A percentile compares a stretch with the other conserved stretches of the same genome.
These are phyloP conservation scores for Acanthiza pusilla DNA, from an alignment of 2,797 vertebrate genomes.

Conservation along the genomic window DNA sequence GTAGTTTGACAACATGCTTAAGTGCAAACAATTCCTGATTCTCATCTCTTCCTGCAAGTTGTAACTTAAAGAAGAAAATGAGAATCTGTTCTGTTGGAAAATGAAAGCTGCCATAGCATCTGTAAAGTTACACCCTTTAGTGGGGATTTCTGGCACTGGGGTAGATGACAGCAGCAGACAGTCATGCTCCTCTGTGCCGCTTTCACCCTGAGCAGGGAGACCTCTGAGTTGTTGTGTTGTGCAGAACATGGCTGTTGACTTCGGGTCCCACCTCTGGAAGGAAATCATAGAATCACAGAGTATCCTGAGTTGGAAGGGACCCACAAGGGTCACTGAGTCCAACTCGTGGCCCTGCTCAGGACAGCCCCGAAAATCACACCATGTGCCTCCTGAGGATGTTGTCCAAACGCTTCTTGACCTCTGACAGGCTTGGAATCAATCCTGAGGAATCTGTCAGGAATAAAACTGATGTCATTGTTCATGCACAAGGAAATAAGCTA, in stretches of 20 bases:
- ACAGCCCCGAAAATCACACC: background rate
- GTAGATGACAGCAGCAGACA: too few species aligned
- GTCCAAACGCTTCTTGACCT: background rate
- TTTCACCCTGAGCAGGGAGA: accelerated
- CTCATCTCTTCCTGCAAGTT: background rate
- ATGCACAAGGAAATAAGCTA: background rate
- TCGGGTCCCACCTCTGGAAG: background rate
- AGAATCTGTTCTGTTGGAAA: background rate
- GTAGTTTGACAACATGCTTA: background rate
- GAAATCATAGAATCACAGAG: background rate
- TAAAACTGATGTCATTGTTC: background rate
- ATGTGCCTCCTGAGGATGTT: background rate
- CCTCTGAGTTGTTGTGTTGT: accelerated
- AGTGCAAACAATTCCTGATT: background rate
- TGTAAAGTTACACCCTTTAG: background rate
- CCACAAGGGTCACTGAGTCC: background rate
- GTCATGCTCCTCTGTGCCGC: accelerated
- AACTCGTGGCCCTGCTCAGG: background rate
- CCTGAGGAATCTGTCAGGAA: background rate
- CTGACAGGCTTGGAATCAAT: background rate
- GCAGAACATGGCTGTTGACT: background rate
- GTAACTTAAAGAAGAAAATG: background rate
- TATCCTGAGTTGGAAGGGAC: background rate
- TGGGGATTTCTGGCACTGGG: background rate
- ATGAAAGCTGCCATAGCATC: background rate